Evolutionary conservation across 2,113 vertebrate genomes (phyloP), one percentile per base, ranked within the genome.

Genomic region (Neomonachus schauinslandi): DNA sequence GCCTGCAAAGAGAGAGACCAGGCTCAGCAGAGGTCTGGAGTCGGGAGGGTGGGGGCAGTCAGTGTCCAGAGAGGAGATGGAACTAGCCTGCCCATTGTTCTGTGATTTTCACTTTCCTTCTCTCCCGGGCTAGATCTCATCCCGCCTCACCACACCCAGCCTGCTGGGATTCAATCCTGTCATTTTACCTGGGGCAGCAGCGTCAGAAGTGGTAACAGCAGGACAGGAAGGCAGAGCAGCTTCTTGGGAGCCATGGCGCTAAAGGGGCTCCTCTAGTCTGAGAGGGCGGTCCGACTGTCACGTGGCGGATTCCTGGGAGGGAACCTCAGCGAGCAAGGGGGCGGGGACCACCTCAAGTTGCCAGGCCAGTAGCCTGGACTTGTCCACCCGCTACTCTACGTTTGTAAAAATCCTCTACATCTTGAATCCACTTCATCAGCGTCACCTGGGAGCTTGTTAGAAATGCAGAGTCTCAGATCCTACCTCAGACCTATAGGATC

Each of bases 171-270:
- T 84, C 9, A 16, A 69, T 72, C 57, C 67, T 61, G 57, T 69
- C 49, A 7, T 83, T 69, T 86, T 96, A 98, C 98, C 97, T 95
- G 97, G 71, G 79, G 22, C 69, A 69, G 82, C n/a, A 88, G 93
- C 71, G 9, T 57, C 94, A 91, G 89, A 46, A 97, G 79, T 16
- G 6, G 79, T 92, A 88, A 89, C 74, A 90, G 71, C 93, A 91
- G 90, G 15, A 28, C 91, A 49, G 18, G 26, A 74, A 94, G 87
- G 42, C 61, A 19, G 83, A 99, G 99, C 67, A 99, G 99, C 61
- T 99, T 99, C 94, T 98, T 99, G n/a, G 99, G 99, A 98, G 99
- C 99, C 98, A 99, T 99, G 99, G 99, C 99, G 99, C 99, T 98
- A 99, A 88, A 99, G 99, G 94, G 99, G 99, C 4, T 99, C 99